These are phyloP conservation scores for Muscicapa comitata DNA, from an alignment of 2,797 vertebrate species.

Conservation along the genomic window DNA sequence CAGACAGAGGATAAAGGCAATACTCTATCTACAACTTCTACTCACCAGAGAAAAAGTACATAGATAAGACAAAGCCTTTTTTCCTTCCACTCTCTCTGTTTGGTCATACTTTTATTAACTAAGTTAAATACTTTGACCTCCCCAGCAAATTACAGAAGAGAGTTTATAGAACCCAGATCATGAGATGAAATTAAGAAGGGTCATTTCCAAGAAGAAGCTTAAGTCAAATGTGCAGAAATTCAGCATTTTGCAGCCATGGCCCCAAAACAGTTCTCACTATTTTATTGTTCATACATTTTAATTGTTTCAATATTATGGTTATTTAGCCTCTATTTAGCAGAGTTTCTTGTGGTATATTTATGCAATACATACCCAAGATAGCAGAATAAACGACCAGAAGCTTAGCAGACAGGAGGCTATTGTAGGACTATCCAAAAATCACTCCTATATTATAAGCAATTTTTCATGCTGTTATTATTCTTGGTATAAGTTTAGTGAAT, in stretches of 20 bases:
- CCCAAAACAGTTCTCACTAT: background rate
- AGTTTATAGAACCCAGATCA: background rate
- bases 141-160: background rate
- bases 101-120: background rate
- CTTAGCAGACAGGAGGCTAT: background rate
- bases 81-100: background rate
- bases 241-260: background rate
- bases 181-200: background rate
- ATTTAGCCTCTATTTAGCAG: background rate
- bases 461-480: background rate
- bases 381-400: background rate
- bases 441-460: background rate
- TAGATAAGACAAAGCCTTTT: background rate
- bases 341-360: background rate
- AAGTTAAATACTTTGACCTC: background rate
- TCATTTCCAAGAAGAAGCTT: background rate
- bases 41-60: background rate
- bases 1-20: background rate
- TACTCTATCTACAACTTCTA: background rate
- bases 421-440: background rate
- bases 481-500: background rate
- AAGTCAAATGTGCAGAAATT: background rate
- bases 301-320: background rate
- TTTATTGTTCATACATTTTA: background rate
- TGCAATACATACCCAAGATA: background rate